These are phyloP conservation scores for Melanitta fusca DNA, from an alignment of 2,797 vertebrate species.

Conservation along the genomic window DNA sequence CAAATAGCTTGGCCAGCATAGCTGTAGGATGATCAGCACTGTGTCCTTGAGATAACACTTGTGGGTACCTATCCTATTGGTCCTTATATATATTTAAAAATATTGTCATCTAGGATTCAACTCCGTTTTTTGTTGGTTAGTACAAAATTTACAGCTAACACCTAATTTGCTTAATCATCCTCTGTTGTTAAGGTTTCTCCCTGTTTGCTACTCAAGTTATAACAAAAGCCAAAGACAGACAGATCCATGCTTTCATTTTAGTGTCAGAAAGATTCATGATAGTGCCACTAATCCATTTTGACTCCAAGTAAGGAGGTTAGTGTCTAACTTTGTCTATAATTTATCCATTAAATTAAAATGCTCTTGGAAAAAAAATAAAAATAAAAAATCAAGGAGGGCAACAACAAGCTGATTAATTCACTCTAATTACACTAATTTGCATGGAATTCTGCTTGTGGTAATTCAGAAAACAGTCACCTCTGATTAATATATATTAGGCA, in stretches of 20 bases:
- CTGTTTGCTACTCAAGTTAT: neutral
- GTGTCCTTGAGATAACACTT: neutral
- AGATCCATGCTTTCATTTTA: neutral
- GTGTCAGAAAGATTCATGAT: neutral
- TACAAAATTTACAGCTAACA: neutral
- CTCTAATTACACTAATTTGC: slow-evolving; percentile 37
- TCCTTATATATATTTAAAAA: neutral
- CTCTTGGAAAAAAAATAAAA: neutral
- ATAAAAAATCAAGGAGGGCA: too few relatives aligned
- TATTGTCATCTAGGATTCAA: neutral
- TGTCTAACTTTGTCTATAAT: neutral
- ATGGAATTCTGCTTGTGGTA: neutral
- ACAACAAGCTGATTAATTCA: neutral
- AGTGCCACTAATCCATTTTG: neutral
- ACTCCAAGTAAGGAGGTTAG: neutral
- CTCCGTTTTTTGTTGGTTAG: too few relatives aligned
- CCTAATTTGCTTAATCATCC: neutral
- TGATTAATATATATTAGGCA: slow-evolving; percentile 48
- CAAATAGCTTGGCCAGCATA: neutral
- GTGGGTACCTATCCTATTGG: neutral
- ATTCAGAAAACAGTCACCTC: slow-evolving; percentile 33
- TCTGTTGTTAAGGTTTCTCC: neutral
- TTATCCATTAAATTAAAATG: neutral
- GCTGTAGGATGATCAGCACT: neutral
- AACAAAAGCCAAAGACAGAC: accelerated